These are phyloP conservation scores for Indicator indicator DNA, from an alignment of 2,113 vertebrate species.

Conservation along the genomic window DNA sequence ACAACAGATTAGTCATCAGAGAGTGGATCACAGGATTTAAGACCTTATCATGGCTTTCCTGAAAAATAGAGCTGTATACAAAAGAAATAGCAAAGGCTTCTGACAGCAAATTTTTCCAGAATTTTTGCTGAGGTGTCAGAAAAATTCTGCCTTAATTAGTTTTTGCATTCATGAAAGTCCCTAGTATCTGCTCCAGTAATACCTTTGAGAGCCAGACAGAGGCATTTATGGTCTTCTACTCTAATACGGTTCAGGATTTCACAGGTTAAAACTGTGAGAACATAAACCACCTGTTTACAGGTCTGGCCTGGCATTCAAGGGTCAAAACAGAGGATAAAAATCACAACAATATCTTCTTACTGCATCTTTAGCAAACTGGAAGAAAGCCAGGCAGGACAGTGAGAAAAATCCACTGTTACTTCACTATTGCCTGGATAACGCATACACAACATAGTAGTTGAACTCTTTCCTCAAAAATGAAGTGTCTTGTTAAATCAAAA, in stretches of 20 bases:
- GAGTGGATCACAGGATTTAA: not conserved
- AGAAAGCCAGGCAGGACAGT: not conserved
- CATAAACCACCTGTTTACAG: not conserved
- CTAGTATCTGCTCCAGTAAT: not conserved
- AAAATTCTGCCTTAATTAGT: not conserved
- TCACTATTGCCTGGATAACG: not conserved
- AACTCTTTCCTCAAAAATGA: not conserved
- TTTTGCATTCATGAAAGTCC: not conserved
- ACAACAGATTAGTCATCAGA: not conserved
- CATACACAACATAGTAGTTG: not conserved
- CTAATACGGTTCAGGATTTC: not conserved
- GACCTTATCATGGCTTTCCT: not conserved
- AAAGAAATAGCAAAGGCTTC: not conserved
- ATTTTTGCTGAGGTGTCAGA: not conserved
- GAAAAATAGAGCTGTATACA: not conserved
- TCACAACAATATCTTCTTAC: not conserved
- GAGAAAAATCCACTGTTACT: not conserved
- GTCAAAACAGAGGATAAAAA: not conserved
- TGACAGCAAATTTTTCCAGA: not conserved
- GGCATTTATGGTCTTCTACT: not conserved
- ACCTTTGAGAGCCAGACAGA: too few relatives aligned
- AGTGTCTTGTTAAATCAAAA: not conserved
- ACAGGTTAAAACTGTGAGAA: not conserved
- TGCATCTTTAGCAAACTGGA: not conserved
- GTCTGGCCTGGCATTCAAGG: not conserved